Conservation (phyloP, 1,140 invertebrate species). For the Zaprionus ornatus region DNA sequence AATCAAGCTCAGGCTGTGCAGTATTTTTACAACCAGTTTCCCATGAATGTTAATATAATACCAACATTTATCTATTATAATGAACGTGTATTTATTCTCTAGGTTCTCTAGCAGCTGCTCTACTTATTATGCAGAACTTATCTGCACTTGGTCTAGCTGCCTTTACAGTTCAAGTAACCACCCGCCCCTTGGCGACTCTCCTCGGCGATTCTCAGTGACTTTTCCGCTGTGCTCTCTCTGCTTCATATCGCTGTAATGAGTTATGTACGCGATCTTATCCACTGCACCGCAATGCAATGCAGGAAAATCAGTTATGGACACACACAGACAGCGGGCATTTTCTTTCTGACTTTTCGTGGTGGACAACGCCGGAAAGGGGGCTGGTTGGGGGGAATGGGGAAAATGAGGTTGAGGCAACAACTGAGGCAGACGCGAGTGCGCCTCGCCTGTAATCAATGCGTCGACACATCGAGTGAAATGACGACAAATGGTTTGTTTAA, state of each 20-base stretch:
- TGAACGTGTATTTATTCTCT: neutral
- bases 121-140: neutral
- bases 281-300: constrained; percentile 36
- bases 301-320: constrained; percentile 61
- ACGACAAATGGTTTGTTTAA: constrained; percentile 76
- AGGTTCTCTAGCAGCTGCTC: neutral
- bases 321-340: constrained; percentile 16
- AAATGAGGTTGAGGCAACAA: constrained; percentile 10
- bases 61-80: neutral
- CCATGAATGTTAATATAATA: neutral
- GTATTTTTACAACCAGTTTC: neutral
- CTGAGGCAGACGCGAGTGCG: constrained; percentile 54
- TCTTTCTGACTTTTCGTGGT: constrained; percentile 29
- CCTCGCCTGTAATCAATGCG: constrained; percentile 73
- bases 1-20: neutral
- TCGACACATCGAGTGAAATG: constrained; percentile 61
- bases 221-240: neutral
- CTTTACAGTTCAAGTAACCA: constrained; percentile 8
- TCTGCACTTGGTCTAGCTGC: neutral
- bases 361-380: neutral
- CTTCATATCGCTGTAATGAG: constrained; percentile 77
- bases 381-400: neutral
- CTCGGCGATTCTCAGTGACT: neutral
- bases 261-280: constrained; percentile 81
- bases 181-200: neutral